Evolutionary conservation across 1,140 invertebrate genomes (phyloP), one percentile per base, ranked within the genome.

Genomic region (Neotoxoptera formosana): DNA sequence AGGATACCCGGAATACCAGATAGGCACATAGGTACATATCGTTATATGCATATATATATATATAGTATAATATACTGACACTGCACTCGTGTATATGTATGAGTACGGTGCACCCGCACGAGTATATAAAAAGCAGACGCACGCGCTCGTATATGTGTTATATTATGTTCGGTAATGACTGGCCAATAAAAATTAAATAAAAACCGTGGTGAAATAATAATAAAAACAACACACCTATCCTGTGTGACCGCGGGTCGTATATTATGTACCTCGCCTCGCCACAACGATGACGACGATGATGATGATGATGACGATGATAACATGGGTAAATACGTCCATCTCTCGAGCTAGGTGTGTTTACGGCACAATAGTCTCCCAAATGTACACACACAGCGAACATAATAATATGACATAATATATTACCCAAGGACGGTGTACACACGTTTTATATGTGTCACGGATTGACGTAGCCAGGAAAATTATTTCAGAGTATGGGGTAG

Each of bases 201-300:
- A 48, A 88, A 87, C 45, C 84, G 86, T 34, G n/a, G 86, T 34
- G 86, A 48, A 34, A 51, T 9, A 88, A 88, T 23, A 88, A 88
- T n/a, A 36, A 53, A 86, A 87, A 87, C 45, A 48, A n/a, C 45
- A 48, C 84, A 48, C 47, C 48, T 51, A 20, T 88, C 48, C 20
- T 51, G 30, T 51, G 30, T 41, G 86, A 34, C 86, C n/a, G n/a
- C 86, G n/a, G 48, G 86, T 88, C 86, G n/a, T 67, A 6, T n/a
- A 14, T 3, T 7, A 30, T 60, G 14, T 9, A 67, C 30, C 21
- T 17, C 60, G n/a, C 1, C 25, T 21, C 2, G 36, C 25, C 36
- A 23, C 23, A 23, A 9, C 83, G 25, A 88, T 36, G 86, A 88
- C n/a, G n/a, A n/a, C n/a, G n/a, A 41, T 21, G 51, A 17, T 88